Base-by-base conservation (phyloP, 2,888 invertebrate genomes). In the Corythucha ciliata region DNA sequence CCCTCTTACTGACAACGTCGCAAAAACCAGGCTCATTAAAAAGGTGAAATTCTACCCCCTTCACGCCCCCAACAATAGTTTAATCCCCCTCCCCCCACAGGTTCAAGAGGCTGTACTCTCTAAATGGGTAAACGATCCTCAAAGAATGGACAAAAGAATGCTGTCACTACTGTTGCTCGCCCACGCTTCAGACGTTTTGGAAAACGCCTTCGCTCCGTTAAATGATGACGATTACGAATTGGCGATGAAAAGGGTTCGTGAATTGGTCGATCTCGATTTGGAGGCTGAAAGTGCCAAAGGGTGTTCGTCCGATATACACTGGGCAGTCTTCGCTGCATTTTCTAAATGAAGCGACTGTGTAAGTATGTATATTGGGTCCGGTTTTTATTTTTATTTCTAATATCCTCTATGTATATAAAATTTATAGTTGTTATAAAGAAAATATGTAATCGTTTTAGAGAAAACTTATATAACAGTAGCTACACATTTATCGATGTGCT, bases 301-400 rank as follows among this genome's bases (percentile, higher is more conserved):
- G 12, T 78, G 85, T 40, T 86, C 86, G 67, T 85, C 85, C 66
- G 94, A 96, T 69, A 83, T 96, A 63, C 84, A 98, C 75, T 99
- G 97, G 97, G 94, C 96, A 48, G 97, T 98, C 54, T 94, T 98
- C 72, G 89, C 94, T 62, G 91, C 96, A 56, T 96, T 97, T 74
- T 91, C 89, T 65, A 97, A 97, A 81, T 97, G 84, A 79, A n/a
- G n/a, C n/a, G n/a, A n/a, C n/a, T n/a, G n/a, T n/a, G n/a, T n/a
- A n/a, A n/a, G n/a, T n/a, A n/a, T n/a, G n/a, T n/a, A n/a, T n/a
- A n/a, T n/a, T n/a, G n/a, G n/a, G n/a, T n/a, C n/a, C n/a, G n/a
- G n/a, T n/a, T n/a, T n/a, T n/a, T n/a, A n/a, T n/a, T n/a, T n/a
- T n/a, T n/a, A n/a, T n/a, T n/a, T n/a, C n/a, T n/a, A n/a, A n/a